Conservation (phyloP, 2,888 invertebrate genomes). For the Sussaba pulchella region DNA sequence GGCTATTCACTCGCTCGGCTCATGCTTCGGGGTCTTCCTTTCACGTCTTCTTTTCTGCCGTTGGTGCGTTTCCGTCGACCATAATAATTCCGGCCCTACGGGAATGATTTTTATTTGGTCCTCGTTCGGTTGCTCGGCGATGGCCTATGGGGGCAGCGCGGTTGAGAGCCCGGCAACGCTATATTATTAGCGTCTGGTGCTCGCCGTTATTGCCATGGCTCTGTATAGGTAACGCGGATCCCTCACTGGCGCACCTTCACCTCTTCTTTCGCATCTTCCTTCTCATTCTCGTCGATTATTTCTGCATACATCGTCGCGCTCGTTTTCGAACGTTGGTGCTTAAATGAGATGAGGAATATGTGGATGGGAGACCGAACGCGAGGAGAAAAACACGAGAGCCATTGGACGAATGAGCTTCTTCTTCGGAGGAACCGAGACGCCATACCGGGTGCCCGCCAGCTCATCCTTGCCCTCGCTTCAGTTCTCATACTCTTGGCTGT, state of each 20-base stretch:
- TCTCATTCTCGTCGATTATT: constrained; percentile 60
- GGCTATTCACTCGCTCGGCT: constrained; percentile 16
- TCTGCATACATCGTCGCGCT: constrained; percentile 69
- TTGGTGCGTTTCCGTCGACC: constrained; percentile 80
- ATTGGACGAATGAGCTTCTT: constrained; percentile 79
- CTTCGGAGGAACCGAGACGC: constrained; percentile 72
- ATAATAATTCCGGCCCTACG: constrained; percentile 81
- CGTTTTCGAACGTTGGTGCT: constrained; percentile 54
- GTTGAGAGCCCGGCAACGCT: constrained; percentile 77
- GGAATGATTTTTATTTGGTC: constrained; percentile 82
- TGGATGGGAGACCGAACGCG: constrained; percentile 62
- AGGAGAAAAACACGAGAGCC: constrained; percentile 74
- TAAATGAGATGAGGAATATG: constrained; percentile 48
- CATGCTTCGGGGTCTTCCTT: constrained; percentile 54
- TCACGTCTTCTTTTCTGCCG: constrained; percentile 61
- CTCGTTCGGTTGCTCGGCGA: constrained; percentile 82
- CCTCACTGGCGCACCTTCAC: constrained; percentile 66
- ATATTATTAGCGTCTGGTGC: constrained; percentile 85
- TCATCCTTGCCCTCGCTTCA: constrained; percentile 27
- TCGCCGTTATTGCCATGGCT: constrained; percentile 83
- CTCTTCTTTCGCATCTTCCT: constrained; percentile 55
- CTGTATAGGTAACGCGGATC: constrained; percentile 76
- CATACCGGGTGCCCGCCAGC: constrained; percentile 69
- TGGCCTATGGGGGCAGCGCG: constrained; percentile 83
- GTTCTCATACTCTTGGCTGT: constrained; percentile 5